phyloP scores from a whole-genome alignment of 2,888 invertebrate genomes.

The Drosophila quinaria region DNA sequence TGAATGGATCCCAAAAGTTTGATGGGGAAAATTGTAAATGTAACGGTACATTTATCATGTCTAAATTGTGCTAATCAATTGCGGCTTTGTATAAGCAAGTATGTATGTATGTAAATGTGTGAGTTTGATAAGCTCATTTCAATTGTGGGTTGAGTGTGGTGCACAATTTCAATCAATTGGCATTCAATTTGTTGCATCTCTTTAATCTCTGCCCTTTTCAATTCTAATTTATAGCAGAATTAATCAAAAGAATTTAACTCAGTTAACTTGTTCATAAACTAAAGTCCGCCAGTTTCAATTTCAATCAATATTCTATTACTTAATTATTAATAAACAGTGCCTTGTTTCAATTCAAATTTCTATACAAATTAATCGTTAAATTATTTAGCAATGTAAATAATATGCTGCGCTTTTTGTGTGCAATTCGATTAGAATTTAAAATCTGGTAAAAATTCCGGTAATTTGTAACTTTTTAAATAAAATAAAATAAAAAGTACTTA shows the following conservation, averaged over 20 bases:
- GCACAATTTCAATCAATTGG: conserved; percentile 15
- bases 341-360: not conserved
- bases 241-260: conserved; percentile 20
- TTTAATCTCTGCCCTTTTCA: conserved; percentile 2
- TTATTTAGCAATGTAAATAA: conserved; percentile 3
- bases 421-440: not conserved
- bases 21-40: conserved; percentile 25
- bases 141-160: not conserved
- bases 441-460: not conserved
- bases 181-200: conserved; percentile 24
- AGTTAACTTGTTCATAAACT: conserved; percentile 11
- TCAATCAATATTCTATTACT: conserved; percentile 1
- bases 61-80: conserved; percentile 70
- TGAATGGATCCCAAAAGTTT: conserved; percentile 41
- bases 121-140: not conserved
- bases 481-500: not conserved
- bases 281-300: conserved; percentile 6
- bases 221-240: conserved; percentile 17
- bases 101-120: not conserved
- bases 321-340: conserved; percentile 7
- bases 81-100: conserved; percentile 21
- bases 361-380: not conserved
- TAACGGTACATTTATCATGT: conserved; percentile 60
- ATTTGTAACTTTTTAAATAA: not conserved
- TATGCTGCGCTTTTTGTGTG: not conserved